Evolutionary conservation across 1,140 invertebrate species (phyloP).

Genomic region (Asbolus verrucosus): DNA sequence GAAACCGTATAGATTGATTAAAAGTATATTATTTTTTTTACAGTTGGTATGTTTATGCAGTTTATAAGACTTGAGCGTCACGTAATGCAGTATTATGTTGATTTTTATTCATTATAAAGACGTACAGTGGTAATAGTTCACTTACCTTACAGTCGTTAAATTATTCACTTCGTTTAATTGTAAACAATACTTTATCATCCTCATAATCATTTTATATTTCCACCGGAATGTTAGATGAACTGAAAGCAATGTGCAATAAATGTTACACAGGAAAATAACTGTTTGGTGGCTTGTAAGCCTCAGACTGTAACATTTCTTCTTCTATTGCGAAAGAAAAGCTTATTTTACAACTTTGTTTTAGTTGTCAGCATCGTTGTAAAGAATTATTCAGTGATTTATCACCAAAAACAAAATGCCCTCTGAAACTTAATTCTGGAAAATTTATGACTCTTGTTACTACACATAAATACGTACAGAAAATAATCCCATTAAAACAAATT

Average conservation of each 20-base stretch:
- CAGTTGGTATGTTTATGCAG: not conserved
- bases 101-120: no score
- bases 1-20: not conserved
- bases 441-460: no score
- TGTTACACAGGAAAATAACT: not conserved
- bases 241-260: not conserved
- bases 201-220: not conserved
- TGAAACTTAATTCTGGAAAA: not conserved
- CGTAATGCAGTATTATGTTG: no score
- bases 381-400: not conserved
- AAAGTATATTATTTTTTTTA: slow-evolving; percentile 3
- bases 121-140: not conserved
- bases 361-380: not conserved
- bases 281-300: slow-evolving; percentile 5
- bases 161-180: not conserved
- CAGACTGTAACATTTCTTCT: not conserved
- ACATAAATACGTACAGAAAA: no score
- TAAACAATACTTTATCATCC: no score
- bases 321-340: not conserved
- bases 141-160: not conserved
- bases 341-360: slow-evolving; percentile 12
- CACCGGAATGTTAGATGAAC: not conserved
- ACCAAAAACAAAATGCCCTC: not conserved
- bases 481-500: no score
- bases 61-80: no score